A percentile compares a stretch with the other conserved stretches of the same genome.
Conservation (phyloP, 2,797 vertebrate genomes). For the Erpetoichthys calabaricus region DNA sequence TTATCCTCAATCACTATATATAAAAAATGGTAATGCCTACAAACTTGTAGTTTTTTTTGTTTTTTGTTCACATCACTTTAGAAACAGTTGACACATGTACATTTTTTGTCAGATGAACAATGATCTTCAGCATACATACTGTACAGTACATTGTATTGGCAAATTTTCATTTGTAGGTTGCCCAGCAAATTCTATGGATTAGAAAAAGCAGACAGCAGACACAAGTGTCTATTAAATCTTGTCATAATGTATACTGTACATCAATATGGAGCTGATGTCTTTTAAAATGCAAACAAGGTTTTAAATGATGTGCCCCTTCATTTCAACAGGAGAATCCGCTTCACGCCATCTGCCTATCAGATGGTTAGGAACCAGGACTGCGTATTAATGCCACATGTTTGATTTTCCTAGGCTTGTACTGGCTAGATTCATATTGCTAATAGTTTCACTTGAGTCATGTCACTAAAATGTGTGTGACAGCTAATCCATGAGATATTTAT, state of each 20-base stretch:
- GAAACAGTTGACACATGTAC: slow-evolving; percentile 63
- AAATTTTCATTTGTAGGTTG: slow-evolving; percentile 15
- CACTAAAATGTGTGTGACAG: slow-evolving; percentile 71
- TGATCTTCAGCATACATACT: slow-evolving; percentile 56
- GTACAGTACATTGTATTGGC: slow-evolving; percentile 37
- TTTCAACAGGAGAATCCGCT: slow-evolving; percentile 82
- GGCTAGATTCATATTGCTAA: slow-evolving; percentile 75
- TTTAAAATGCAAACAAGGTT: slow-evolving; percentile 99
- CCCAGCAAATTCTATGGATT: slow-evolving; percentile 40
- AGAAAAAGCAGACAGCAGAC: slow-evolving; percentile 49
- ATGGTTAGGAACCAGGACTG: slow-evolving; percentile 79
- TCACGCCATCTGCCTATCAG: slow-evolving; percentile 96
- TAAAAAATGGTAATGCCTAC: too few relatives aligned
- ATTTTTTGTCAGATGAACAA: slow-evolving; percentile 88
- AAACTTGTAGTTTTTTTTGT: too few relatives aligned
- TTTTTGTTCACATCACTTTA: too few relatives aligned
- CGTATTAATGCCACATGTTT: slow-evolving; percentile 91
- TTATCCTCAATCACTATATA: too few relatives aligned
- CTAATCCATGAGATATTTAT: slow-evolving; percentile 78
- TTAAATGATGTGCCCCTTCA: slow-evolving; percentile 96
- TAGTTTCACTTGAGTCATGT: slow-evolving; percentile 74
- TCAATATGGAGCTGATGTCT: slow-evolving; percentile 98
- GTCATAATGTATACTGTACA: slow-evolving; percentile 95
- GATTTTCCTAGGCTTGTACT: slow-evolving; percentile 71
- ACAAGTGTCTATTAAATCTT: slow-evolving; percentile 58